Percentiles rank a stretch among this genome's conserved stretches.
phyloP scores from a whole-genome alignment of 2,888 invertebrate genomes.

The Palloptera scutellata region DNA sequence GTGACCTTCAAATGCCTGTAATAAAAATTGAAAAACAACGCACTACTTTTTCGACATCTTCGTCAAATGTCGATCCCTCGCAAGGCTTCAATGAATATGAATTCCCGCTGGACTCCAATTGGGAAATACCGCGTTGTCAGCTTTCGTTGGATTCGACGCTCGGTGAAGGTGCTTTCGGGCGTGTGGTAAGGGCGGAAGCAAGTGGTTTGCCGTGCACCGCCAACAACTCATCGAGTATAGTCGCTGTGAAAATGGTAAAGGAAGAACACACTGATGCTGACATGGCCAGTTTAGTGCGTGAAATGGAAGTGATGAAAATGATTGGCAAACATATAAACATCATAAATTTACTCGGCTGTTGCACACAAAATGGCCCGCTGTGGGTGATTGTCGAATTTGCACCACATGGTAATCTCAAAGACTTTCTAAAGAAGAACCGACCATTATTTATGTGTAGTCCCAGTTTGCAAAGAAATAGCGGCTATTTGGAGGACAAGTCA shows the following conservation, averaged over 20 bases:
- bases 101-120: constrained; percentile 90
- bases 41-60: constrained; percentile 71
- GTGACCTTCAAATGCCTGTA: constrained; percentile 74
- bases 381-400: constrained; percentile 91
- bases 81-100: constrained; percentile 89
- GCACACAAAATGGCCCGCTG: constrained; percentile 90
- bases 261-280: constrained; percentile 97
- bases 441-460: constrained; percentile 48
- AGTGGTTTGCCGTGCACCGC: constrained; percentile 64
- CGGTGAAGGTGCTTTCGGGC: constrained; percentile 99
- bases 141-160: constrained; percentile 82
- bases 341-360: constrained; percentile 94
- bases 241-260: constrained; percentile 99
- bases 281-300: constrained; percentile 95
- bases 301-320: constrained; percentile 99
- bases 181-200: constrained; percentile 90
- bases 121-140: constrained; percentile 89
- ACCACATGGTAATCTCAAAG: constrained; percentile 91
- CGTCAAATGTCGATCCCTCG: constrained; percentile 69
- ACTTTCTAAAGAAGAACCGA: constrained; percentile 86
- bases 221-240: constrained; percentile 68
- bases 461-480: constrained; percentile 49
- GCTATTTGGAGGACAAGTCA: constrained; percentile 48
- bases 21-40: constrained; percentile 92
- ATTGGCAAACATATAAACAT: constrained; percentile 97